Evolutionary conservation across 2,888 invertebrate species (phyloP), one percentile per base, ranked within the genome.

Genomic region (Steinernema hermaphroditum): DNA sequence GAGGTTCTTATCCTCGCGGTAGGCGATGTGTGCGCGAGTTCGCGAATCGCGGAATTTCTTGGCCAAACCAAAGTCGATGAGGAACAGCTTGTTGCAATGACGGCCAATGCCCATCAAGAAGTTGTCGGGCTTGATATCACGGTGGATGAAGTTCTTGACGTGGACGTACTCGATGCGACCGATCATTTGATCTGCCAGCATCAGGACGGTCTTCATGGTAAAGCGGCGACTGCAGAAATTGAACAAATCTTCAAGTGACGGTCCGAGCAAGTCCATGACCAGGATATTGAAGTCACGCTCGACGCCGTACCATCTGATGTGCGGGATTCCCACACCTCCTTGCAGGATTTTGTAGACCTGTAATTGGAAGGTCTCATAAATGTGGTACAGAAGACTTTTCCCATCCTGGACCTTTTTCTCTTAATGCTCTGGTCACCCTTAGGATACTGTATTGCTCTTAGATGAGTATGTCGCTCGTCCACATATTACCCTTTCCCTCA

Each of bases 141-240:
- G 86, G 85, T 90, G 90, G 76, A 90, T 90, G 82, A 90, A 90
- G 84, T 89, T 88, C 82, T 89, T 89, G 82, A 87, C 87, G 86
- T 90, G 90, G 86, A 97, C 93, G 37, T 37, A 37, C 37, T 37
- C 37, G 86, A 98, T 93, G 85, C 98, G n/a, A 27, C 50, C 9
- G 37, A 89, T 88, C 88, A 89, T 86, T 82, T 90, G 90, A 84
- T 90, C 90, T 72, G 90, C 90, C 32, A 90, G 83, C 32, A 90
- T 85, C 37, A 90, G 86, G n/a, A 90, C 90, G 50, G 97, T 98
- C 91, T 99, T 99, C 90, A 97, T 94, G 83, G 98, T 96, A 90
- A 99, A 98, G 87, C 96, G 92, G 79, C 98, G 92, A 77, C 94
- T 93, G 89, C 98, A 98, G 90, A 98, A 98, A 89, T 97, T 97